phyloP scores from a whole-genome alignment of 2,888 invertebrate genomes.

The Sussaba pulchella region DNA sequence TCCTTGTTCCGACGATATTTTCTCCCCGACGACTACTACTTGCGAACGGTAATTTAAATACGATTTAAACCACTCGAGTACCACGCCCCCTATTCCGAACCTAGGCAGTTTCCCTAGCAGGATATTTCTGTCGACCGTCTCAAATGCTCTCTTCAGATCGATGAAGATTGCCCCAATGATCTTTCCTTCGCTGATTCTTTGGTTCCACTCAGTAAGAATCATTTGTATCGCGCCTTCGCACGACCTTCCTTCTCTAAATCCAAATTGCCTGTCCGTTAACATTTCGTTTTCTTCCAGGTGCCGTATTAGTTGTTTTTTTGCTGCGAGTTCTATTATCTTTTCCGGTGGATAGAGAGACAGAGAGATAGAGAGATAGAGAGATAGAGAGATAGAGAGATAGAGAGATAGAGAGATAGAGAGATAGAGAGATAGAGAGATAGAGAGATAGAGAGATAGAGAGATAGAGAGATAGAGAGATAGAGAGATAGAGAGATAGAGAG shows the following conservation, averaged over 20 bases:
- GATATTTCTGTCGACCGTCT: constrained; percentile 45
- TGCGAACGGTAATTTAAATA: background rate
- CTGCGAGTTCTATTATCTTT: constrained; percentile 37
- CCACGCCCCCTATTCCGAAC: constrained; percentile 45
- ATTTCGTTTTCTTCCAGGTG: constrained; percentile 41
- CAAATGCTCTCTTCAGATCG: constrained; percentile 61
- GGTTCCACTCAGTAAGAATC: constrained; percentile 50
- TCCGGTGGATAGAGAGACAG: too few relatives aligned
- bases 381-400: too few relatives aligned
- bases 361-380: too few relatives aligned
- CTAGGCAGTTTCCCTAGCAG: constrained; percentile 40
- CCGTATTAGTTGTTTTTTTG: constrained; percentile 37
- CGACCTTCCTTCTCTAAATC: constrained; percentile 52
- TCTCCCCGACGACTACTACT: background rate
- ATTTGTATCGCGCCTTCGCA: constrained; percentile 62
- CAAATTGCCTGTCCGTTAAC: constrained; percentile 29
- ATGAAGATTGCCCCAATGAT: constrained; percentile 55
- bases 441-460: too few relatives aligned
- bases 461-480: too few relatives aligned
- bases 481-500: too few relatives aligned
- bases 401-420: too few relatives aligned
- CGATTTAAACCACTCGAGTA: background rate
- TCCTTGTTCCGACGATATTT: background rate
- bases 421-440: too few relatives aligned
- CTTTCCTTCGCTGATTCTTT: constrained; percentile 41